Evolutionary conservation across 2,797 vertebrate genomes (phyloP).

Genomic region (Microhierax caerulescens): DNA sequence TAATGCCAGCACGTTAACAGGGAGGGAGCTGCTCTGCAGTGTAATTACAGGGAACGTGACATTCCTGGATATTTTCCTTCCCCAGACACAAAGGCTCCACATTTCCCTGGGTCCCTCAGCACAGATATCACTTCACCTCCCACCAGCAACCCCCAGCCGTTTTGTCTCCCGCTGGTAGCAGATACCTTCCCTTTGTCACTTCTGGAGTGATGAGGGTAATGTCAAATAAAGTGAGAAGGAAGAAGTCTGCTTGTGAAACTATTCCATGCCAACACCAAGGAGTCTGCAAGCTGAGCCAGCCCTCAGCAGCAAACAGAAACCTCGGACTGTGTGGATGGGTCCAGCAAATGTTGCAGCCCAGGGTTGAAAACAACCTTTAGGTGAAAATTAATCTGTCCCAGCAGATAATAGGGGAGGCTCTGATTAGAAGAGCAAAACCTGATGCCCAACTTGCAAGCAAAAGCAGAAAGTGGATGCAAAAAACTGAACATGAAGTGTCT

Average conservation of each 20-base stretch:
- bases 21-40: not conserved
- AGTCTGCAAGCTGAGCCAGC: not conserved
- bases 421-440: not conserved
- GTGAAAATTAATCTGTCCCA: not conserved
- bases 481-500: not conserved
- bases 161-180: not conserved
- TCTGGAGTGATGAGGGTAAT: not conserved
- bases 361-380: not conserved
- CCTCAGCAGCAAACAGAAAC: not conserved
- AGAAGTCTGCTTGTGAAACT: not conserved
- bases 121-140: not conserved
- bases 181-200: not conserved
- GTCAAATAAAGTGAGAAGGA: not conserved
- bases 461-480: not conserved
- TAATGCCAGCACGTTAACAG: not conserved
- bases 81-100: not conserved
- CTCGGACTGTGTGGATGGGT: not conserved
- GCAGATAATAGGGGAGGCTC: not conserved
- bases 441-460: not conserved
- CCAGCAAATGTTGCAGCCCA: not conserved
- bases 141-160: accelerated
- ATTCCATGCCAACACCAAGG: not conserved
- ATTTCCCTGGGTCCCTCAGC: not conserved
- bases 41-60: not conserved
- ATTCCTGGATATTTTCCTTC: not conserved